Evolutionary conservation across 2,888 invertebrate genomes (phyloP).

Genomic region (Eilema griseolum): DNA sequence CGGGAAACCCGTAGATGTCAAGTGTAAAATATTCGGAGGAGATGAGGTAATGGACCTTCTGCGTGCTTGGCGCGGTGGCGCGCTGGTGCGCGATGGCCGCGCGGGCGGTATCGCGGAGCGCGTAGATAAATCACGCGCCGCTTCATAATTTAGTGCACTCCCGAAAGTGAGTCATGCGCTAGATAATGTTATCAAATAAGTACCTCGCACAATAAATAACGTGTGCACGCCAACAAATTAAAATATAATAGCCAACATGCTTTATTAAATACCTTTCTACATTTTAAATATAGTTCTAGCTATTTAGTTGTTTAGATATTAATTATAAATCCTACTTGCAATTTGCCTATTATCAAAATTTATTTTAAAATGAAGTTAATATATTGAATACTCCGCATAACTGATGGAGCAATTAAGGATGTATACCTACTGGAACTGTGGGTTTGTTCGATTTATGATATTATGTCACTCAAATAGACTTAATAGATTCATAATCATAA

Average conservation of each 20-base stretch:
- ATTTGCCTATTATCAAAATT: no score
- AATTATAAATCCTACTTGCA: not conserved
- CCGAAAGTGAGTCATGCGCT: conserved; percentile 50
- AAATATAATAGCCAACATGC: not conserved
- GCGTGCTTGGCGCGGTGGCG: not conserved
- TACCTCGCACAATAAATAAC: conserved; percentile 17
- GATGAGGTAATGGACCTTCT: not conserved
- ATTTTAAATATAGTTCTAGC: not conserved
- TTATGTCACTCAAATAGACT: not conserved
- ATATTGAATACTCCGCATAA: no score
- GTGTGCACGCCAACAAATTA: conserved; percentile 6
- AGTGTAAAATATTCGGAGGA: not conserved
- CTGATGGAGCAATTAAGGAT: no score
- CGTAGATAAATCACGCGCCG: conserved; percentile 53
- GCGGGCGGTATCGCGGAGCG: conserved; percentile 38
- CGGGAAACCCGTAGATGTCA: no score
- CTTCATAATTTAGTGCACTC: conserved; percentile 53
- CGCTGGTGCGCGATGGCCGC: not conserved
- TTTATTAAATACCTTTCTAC: not conserved
- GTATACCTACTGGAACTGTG: no score
- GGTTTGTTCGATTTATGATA: no score
- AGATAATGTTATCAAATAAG: conserved; percentile 44
- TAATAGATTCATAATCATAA: no score
- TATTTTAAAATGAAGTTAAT: not conserved
- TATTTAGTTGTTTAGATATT: not conserved